Conservation (phyloP, 2,888 invertebrate species). For the Hetaerina titia region DNA sequence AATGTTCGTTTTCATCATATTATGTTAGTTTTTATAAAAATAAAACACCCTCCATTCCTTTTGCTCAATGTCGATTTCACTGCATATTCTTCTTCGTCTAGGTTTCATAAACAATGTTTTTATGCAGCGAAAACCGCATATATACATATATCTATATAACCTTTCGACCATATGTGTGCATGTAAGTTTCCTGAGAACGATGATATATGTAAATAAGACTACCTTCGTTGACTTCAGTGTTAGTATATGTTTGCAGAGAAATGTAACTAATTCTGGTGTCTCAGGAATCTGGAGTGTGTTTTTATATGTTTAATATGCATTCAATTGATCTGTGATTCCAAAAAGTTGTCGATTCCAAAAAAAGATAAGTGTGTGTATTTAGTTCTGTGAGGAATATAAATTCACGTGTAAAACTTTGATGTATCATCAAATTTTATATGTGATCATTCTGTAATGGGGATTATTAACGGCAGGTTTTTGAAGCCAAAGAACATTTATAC, state of each 20-base stretch:
- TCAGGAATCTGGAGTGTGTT: constrained; percentile 54
- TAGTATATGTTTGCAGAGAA: constrained; percentile 25
- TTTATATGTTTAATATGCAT: constrained; percentile 53
- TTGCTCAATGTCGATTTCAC: background rate
- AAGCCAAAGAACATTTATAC: constrained; percentile 54
- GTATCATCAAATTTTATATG: constrained; percentile 65
- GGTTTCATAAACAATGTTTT: background rate
- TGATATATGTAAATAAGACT: background rate
- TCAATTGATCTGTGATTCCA: constrained; percentile 63
- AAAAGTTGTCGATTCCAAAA: constrained; percentile 31
- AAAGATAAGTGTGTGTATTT: constrained; percentile 43
- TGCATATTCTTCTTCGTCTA: background rate
- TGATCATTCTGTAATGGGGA: constrained; percentile 51
- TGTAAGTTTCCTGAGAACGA: background rate
- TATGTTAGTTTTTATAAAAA: background rate
- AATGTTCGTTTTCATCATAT: background rate
- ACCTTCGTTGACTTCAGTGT: constrained; percentile 31
- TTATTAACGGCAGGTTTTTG: constrained; percentile 28
- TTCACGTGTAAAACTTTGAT: constrained; percentile 61
- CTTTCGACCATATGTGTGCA: constrained; percentile 17
- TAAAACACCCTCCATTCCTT: constrained; percentile 21
- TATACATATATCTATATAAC: background rate
- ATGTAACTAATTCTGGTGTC: constrained; percentile 21
- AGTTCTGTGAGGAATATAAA: constrained; percentile 13
- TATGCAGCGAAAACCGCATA: background rate